A percentile compares a stretch with the other conserved stretches of the same genome.
phyloP scores from a whole-genome alignment of 2,113 vertebrate genomes.

The Corydoras sp. region DNA sequence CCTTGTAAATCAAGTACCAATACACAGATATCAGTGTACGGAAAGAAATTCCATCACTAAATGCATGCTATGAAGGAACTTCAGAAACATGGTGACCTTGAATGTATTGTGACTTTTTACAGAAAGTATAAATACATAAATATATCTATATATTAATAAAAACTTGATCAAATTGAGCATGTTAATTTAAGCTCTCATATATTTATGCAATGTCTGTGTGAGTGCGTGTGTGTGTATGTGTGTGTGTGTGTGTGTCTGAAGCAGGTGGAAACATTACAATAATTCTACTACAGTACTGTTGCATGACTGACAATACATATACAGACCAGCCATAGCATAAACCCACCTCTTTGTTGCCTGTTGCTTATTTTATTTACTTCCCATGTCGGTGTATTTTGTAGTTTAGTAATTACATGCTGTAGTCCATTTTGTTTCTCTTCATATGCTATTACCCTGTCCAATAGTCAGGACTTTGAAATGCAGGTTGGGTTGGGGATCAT shows the following conservation, averaged over 20 bases:
- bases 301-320: too few relatives aligned
- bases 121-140: conserved; percentile 71
- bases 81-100: conserved; percentile 67
- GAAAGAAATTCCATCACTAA: conserved; percentile 56
- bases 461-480: too few relatives aligned
- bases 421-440: too few relatives aligned
- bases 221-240: neutral
- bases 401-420: too few relatives aligned
- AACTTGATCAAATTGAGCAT: conserved; percentile 63
- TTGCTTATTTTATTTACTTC: too few relatives aligned
- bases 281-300: too few relatives aligned
- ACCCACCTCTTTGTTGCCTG: too few relatives aligned
- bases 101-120: conserved; percentile 81
- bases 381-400: too few relatives aligned
- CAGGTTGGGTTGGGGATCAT: too few relatives aligned
- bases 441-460: too few relatives aligned
- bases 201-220: neutral
- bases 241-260: conserved; percentile 29
- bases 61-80: conserved; percentile 73
- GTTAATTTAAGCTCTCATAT: neutral
- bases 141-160: conserved; percentile 78
- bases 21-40: conserved; percentile 50
- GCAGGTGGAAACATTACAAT: neutral
- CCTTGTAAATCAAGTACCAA: conserved; percentile 51
- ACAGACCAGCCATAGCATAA: too few relatives aligned